These are phyloP conservation scores for Leptinotarsa texana DNA, from an alignment of 1,140 invertebrate species.

Conservation along the genomic window DNA sequence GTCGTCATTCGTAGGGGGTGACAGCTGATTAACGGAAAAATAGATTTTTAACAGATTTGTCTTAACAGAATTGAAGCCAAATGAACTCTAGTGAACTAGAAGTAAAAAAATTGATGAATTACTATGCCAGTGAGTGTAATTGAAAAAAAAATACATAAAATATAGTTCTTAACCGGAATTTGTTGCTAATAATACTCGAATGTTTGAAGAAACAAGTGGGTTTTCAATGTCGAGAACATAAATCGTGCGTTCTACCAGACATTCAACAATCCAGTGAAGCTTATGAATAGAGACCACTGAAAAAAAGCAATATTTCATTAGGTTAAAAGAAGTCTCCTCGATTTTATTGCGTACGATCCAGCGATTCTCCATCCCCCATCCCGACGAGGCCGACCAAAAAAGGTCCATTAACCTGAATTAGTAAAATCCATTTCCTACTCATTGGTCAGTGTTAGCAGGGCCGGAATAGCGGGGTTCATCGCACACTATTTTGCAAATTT, in stretches of 20 bases:
- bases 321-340: background rate
- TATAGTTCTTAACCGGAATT: no score
- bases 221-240: background rate
- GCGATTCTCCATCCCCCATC: background rate
- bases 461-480: background rate
- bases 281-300: background rate
- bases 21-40: no score
- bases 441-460: background rate
- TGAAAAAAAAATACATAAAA: no score
- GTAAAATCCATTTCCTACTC: background rate
- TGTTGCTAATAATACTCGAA: no score
- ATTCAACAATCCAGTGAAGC: background rate
- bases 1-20: no score
- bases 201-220: no score
- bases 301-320: conserved; percentile 1
- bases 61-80: no score
- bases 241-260: background rate
- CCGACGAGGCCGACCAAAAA: background rate
- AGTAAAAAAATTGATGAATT: no score
- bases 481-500: no score
- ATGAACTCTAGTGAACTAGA: no score
- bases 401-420: background rate
- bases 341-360: background rate
- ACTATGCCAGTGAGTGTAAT: no score
- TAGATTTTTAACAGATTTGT: no score